Percentiles rank a stretch among this genome's conserved stretches.
Conservation (phyloP, 53 echinoderm and acorn worm genomes). For the Echinarachnius parma region DNA sequence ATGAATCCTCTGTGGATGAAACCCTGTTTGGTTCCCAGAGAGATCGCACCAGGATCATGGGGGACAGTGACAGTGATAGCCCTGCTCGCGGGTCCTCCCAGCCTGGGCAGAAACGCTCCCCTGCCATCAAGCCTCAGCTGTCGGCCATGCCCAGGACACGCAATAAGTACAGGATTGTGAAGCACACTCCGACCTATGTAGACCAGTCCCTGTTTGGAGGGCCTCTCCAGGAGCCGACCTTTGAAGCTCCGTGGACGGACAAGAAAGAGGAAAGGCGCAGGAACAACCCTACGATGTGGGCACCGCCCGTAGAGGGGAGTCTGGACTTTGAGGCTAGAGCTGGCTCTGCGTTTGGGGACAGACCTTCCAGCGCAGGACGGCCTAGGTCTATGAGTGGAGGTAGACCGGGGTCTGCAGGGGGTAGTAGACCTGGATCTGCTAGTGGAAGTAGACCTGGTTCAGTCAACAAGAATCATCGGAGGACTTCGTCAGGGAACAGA, state of each 20-base stretch:
- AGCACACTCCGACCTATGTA: constrained; percentile 55
- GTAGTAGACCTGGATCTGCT: constrained; percentile 47
- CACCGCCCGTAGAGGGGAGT: constrained; percentile 82
- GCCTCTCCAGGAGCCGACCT: constrained; percentile 54
- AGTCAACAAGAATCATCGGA: too few species aligned
- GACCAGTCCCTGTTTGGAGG: constrained; percentile 87
- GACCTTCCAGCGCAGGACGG: constrained; percentile 24
- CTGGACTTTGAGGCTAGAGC: constrained; percentile 52
- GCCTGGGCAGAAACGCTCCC: constrained; percentile 17
- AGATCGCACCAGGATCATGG: constrained; percentile 11
- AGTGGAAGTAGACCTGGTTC: constrained; percentile 19
- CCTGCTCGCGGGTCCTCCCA: constrained; percentile 21
- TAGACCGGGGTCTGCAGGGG: constrained; percentile 49
- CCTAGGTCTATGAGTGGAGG: constrained; percentile 41
- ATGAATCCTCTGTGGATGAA: constrained; percentile 71
- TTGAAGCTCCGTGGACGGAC: constrained; percentile 89
- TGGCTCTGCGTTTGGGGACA: constrained; percentile 9
- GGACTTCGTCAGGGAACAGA: constrained; percentile 38
- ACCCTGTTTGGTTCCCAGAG: constrained; percentile 75
- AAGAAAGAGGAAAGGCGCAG: constrained; percentile 56
- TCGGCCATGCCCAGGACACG: constrained; percentile 52
- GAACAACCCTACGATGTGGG: constrained; percentile 64
- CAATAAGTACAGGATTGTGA: constrained; percentile 51
- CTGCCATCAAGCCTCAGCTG: constrained; percentile 35
- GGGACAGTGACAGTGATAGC: background rate